Evolutionary conservation across 1,140 invertebrate species (phyloP).

Genomic region (Araneus ventricosus): DNA sequence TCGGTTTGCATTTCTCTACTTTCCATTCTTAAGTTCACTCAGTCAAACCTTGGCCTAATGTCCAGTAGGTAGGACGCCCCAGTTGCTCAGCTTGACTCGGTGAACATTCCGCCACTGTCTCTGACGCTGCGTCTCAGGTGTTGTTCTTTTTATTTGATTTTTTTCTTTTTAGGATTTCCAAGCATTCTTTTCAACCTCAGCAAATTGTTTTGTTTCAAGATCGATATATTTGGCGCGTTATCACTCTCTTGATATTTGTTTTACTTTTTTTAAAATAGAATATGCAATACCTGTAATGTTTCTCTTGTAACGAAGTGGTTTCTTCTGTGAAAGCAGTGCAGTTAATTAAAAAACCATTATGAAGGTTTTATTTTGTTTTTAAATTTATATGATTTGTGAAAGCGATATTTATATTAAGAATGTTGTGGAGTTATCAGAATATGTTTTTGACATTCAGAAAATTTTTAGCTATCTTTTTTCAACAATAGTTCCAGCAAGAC

Average conservation of each 20-base stretch:
- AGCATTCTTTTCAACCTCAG: not conserved
- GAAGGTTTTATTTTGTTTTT: too few relatives aligned
- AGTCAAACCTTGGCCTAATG: slow-evolving; percentile 71
- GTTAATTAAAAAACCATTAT: too few relatives aligned
- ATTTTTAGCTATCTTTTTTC: too few relatives aligned
- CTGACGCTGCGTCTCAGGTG: not conserved
- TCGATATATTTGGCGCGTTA: slow-evolving; percentile 51
- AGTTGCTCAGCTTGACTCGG: slow-evolving; percentile 37
- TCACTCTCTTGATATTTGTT: not conserved
- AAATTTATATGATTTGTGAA: too few relatives aligned
- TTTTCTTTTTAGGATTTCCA: not conserved
- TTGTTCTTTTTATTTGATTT: not conserved
- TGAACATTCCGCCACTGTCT: not conserved
- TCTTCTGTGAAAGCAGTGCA: too few relatives aligned
- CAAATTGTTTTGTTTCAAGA: not conserved
- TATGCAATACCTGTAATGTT: not conserved
- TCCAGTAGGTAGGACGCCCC: slow-evolving; percentile 64
- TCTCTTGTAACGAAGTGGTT: too few relatives aligned
- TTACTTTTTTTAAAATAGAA: not conserved
- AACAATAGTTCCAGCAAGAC: too few relatives aligned
- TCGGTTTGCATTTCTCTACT: slow-evolving; percentile 50
- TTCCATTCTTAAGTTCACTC: slow-evolving; percentile 66
- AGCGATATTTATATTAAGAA: too few relatives aligned
- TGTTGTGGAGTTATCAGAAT: too few relatives aligned
- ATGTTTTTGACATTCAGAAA: too few relatives aligned